Base-by-base conservation (phyloP, 1,140 invertebrate species). In the Listronotus oregonensis region DNA sequence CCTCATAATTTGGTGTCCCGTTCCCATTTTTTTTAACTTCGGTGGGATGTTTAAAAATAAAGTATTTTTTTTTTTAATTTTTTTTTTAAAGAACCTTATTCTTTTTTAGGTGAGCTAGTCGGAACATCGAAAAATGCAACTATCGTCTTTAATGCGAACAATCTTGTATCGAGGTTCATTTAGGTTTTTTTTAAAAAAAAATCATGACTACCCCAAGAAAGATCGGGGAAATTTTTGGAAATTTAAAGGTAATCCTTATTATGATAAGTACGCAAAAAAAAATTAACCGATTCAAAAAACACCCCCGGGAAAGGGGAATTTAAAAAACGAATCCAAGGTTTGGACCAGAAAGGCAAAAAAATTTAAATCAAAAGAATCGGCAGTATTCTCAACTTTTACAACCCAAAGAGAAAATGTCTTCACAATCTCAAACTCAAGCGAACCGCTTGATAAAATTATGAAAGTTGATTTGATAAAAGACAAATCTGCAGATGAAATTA, bases 231-330 rank as follows among this genome's bases (percentile, higher is more conserved):
- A 83, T 80, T 1, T 66, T 88, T 40, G 86, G 90, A 65, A 83
- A 88, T 21, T 76, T 92, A 32, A 88, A 78, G 84, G 80, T 7
- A 95, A 94, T 83, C 90, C 91, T 0, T 94, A 90, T 75, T 94
- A 83, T 73, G 86, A 88, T 15, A 95, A 94, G 77, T 95, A 95
- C 80, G 87, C 90, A 0, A 75, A 84, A 0, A 92, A 93, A 77
- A 92, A 94, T 64, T 83, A 88, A 1, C 80, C 84, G 60, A 71
- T 92, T 34, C 90, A 94, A 76, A 80, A 90, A 78, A 89, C 85
- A 0, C 86, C 86, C 43, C 90, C 91, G 0, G 87, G 90, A 64
- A n/a, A n/a, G n/a, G n/a, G n/a, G 88, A 92, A 74, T 91, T 93
- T 74, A 68, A 90, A n/a, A 77, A 84, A 51, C 83, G 85, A 67